Base-by-base conservation (phyloP, 2,113 vertebrate species). In the Nibea coibor region DNA sequence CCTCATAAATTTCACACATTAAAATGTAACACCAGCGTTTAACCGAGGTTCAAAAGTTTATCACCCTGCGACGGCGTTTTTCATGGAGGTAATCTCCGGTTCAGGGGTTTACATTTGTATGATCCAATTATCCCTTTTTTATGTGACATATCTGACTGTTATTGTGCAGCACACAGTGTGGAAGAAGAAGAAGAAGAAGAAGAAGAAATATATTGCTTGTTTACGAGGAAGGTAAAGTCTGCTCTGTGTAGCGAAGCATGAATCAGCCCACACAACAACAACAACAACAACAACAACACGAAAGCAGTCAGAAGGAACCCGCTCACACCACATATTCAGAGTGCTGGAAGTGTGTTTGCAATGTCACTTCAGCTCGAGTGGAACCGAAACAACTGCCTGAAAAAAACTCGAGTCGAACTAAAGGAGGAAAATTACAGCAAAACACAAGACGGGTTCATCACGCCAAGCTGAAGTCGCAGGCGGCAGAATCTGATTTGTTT, bases 1-100 rank as follows among this genome's bases (percentile, higher is more conserved):
- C 22, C 15, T 17, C 54, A 61, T 50, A 43, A 68, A 75, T 48
- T 56, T 70, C 47, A 61, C 56, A 67, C 48, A 76, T 75, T 78
- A 17, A 86, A 80, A 85, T 54, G 14, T 10, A 64, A 3, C 51
- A n/a, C 26, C 28, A 54, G 66, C 56, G 35, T 81, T 75, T 78
- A 75, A 78, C 31, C 51, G 12, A 70, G 43, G 78, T 80, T 88
- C 75, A 68, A 50, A 72, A 68, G 69, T 82, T 68, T 59, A 81
- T 81, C 75, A 48, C 0, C 71, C 10, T 4, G 50, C 0, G 16
- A 69, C 35, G 53, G 61, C 12, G 2, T 42, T 42, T 71, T 72
- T 39, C 77, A 64, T 47, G 28, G 65, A 50, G 39, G 28, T 73
- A 65, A 61, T 78, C 72, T 71, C 17, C 0, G 3, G 15, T 83